A percentile compares a stretch with the other conserved stretches of the same genome.
Evolutionary conservation across 2,113 vertebrate species (phyloP).

Genomic region (Pipra filicauda): DNA sequence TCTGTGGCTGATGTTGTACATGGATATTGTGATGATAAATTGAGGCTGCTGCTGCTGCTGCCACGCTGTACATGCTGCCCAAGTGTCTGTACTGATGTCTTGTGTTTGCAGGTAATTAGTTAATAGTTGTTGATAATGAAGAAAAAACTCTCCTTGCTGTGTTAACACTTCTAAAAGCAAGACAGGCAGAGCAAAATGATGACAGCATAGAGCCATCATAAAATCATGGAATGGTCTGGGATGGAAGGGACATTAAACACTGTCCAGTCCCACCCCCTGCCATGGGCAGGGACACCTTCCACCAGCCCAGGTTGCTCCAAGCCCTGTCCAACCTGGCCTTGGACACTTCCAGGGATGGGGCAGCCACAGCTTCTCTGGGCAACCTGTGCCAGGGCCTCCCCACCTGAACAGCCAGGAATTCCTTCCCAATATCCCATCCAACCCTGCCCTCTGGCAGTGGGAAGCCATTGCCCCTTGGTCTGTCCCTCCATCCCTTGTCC

Average conservation of each 20-base stretch:
- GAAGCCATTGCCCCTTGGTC: neutral
- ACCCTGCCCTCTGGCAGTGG: neutral
- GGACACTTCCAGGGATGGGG: neutral
- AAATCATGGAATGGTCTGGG: neutral
- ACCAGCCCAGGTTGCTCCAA: neutral
- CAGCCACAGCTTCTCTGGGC: neutral
- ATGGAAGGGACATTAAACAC: neutral
- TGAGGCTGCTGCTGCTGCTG: neutral
- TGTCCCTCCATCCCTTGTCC: neutral
- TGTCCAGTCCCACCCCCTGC: neutral
- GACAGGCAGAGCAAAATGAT: neutral
- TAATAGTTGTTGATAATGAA: neutral
- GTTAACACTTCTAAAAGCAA: neutral
- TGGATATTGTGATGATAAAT: neutral
- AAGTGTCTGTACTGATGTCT: neutral
- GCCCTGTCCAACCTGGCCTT: neutral
- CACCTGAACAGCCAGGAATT: neutral
- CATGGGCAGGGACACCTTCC: neutral
- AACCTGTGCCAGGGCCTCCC: neutral
- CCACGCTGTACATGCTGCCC: neutral
- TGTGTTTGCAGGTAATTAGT: neutral
- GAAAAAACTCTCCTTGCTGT: neutral
- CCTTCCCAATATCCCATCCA: neutral
- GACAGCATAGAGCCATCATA: neutral
- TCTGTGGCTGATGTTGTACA: rapidly evolving